A percentile compares a stretch with the other conserved stretches of the same genome.
phyloP scores from a whole-genome alignment of 2,113 vertebrate genomes.

The Chrysochloris asiatica region DNA sequence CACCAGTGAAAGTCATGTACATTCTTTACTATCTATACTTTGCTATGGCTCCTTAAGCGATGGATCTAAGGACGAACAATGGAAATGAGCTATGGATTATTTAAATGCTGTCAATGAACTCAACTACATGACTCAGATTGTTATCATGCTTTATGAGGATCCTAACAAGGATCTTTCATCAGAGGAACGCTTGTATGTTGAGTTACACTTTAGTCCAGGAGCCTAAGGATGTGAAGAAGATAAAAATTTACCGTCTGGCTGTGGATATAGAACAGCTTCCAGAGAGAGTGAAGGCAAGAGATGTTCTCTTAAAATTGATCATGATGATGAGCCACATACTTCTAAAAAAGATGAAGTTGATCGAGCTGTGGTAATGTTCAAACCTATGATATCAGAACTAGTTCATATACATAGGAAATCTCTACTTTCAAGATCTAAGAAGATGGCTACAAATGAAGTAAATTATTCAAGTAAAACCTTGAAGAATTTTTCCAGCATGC shows the following conservation, averaged over 20 bases:
- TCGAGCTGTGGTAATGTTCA: slow-evolving; percentile 89
- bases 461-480: slow-evolving; percentile 66
- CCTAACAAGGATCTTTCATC: slow-evolving; percentile 94
- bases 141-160: slow-evolving; percentile 95
- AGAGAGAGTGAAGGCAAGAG: slow-evolving; percentile 91
- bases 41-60: slow-evolving; percentile 92
- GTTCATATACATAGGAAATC: slow-evolving; percentile 95
- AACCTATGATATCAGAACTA: slow-evolving; percentile 93
- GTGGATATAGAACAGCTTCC: slow-evolving; percentile 93
- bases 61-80: slow-evolving; percentile 93
- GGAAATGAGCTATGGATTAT: slow-evolving; percentile 95
- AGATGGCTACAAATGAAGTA: slow-evolving; percentile 88
- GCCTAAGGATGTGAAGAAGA: slow-evolving; percentile 95
- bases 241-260: slow-evolving; percentile 93
- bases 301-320: slow-evolving; percentile 84
- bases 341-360: slow-evolving; percentile 90
- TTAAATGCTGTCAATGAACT: slow-evolving; percentile 93
- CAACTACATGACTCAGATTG: slow-evolving; percentile 96
- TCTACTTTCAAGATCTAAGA: slow-evolving; percentile 90
- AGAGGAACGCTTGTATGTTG: slow-evolving; percentile 94
- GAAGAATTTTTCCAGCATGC: slow-evolving; percentile 75
- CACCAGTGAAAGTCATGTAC: slow-evolving; percentile 94
- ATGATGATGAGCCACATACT: slow-evolving; percentile 87
- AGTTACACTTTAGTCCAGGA: slow-evolving; percentile 94
- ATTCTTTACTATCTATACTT: slow-evolving; percentile 91